A percentile compares a stretch with the other conserved stretches of the same genome.
Conservation (phyloP, 2,113 vertebrate species). For the Pao palembangensis region DNA sequence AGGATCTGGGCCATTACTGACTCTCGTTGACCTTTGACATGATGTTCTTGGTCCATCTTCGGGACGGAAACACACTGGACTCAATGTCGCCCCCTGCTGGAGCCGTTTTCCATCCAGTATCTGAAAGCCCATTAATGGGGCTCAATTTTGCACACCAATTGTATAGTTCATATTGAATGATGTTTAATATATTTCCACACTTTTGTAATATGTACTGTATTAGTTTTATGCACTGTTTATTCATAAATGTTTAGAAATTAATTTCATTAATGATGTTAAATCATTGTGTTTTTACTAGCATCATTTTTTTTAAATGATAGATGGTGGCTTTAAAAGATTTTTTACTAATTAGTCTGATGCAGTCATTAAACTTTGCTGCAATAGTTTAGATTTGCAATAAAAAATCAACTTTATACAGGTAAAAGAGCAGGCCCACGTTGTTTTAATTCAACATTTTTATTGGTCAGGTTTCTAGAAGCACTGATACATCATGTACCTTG, state of each 20-base stretch:
- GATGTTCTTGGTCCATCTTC: constrained; percentile 27
- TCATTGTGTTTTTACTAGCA: background rate
- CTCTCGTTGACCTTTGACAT: constrained; percentile 5
- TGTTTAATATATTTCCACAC: constrained; percentile 58
- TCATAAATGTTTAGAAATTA: constrained; percentile 47
- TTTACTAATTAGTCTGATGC: too few species aligned
- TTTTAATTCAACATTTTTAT: too few species aligned
- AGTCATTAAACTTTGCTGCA: too few species aligned
- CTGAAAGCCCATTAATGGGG: constrained; percentile 26
- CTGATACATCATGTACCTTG: too few species aligned
- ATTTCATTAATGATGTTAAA: constrained; percentile 51
- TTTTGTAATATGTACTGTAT: constrained; percentile 51
- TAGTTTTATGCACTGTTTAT: constrained; percentile 51
- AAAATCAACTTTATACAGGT: too few species aligned
- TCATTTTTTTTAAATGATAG: too few species aligned
- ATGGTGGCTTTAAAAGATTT: too few species aligned
- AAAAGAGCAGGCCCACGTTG: too few species aligned
- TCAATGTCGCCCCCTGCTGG: constrained; percentile 6
- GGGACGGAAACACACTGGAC: constrained; percentile 38
- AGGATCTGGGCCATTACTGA: constrained; percentile 78
- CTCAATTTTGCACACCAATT: constrained; percentile 60
- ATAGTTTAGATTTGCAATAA: too few species aligned
- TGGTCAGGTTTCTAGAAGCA: too few species aligned
- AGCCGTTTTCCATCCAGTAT: constrained; percentile 38
- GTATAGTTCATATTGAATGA: constrained; percentile 55